Percentiles rank a stretch among this genome's conserved stretches.
phyloP scores from a whole-genome alignment of 2,113 vertebrate species.

The Etia nguti region DNA sequence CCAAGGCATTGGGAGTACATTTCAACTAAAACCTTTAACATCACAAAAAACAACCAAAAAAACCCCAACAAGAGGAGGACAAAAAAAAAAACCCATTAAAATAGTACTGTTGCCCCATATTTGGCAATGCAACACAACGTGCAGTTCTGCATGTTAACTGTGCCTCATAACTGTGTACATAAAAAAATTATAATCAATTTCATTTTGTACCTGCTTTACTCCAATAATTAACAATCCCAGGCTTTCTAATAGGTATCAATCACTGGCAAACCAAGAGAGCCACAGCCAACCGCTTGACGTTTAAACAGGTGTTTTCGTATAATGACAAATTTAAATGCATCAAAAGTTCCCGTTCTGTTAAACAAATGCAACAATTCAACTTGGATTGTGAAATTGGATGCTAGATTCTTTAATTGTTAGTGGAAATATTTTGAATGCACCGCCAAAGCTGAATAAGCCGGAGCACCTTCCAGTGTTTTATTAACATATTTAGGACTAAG shows the following conservation, averaged over 20 bases:
- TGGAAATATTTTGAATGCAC: not conserved
- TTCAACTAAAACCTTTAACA: not conserved
- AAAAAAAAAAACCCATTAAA: not conserved
- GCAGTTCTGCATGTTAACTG: not conserved
- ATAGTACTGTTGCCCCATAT: not conserved
- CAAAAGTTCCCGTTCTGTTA: not conserved
- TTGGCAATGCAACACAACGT: not conserved
- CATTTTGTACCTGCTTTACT: not conserved
- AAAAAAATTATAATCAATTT: not conserved
- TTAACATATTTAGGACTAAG: not conserved
- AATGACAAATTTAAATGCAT: not conserved
- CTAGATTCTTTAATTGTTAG: not conserved
- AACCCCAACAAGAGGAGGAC: not conserved
- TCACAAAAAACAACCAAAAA: not conserved
- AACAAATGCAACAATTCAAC: not conserved
- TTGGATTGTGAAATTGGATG: not conserved
- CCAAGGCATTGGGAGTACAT: not conserved
- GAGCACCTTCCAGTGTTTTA: not conserved
- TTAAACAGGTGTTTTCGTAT: not conserved
- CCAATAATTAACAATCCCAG: not conserved
- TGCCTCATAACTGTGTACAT: not conserved
- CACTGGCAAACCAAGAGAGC: not conserved
- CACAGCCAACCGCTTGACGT: not conserved
- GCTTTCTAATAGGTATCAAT: not conserved
- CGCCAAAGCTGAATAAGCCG: not conserved